Conservation (phyloP, 1,140 invertebrate species). For the Belonocnema kinseyi region DNA sequence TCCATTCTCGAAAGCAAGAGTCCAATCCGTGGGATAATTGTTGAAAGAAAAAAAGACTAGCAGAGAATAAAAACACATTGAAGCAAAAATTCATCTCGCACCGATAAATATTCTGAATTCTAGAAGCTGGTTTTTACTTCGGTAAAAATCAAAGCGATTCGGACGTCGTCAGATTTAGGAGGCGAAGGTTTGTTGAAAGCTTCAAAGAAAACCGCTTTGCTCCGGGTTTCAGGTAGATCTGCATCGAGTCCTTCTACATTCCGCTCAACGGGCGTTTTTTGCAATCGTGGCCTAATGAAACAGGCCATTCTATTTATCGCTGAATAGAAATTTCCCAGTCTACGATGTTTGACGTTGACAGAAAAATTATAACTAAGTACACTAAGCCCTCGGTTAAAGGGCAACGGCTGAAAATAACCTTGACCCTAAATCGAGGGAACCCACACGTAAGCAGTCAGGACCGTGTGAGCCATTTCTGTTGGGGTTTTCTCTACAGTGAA, state of each 20-base stretch:
- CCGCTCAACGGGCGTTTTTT: constrained; percentile 67
- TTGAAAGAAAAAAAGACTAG: not conserved
- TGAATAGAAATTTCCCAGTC: no score
- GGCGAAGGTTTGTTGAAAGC: constrained; percentile 43
- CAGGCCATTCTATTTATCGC: no score
- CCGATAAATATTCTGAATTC: constrained; percentile 67
- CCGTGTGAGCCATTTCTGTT: no score
- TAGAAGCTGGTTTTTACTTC: constrained; percentile 60
- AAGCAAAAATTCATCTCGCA: constrained; percentile 52
- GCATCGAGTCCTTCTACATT: constrained; percentile 62
- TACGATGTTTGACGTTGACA: no score
- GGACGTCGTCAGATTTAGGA: constrained; percentile 56
- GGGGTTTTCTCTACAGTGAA: no score
- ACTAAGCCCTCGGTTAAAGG: no score
- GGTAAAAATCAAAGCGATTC: constrained; percentile 66
- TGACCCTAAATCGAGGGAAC: no score
- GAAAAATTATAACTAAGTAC: no score
- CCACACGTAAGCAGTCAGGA: no score
- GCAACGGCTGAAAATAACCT: no score
- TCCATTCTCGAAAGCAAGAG: not conserved
- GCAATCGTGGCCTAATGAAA: constrained; percentile 43
- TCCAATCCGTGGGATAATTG: not conserved
- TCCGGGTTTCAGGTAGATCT: constrained; percentile 59
- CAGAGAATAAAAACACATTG: not conserved
- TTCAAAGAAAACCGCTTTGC: constrained; percentile 63